phyloP scores from a whole-genome alignment of 2,797 vertebrate genomes.

The Sciurus carolinensis region DNA sequence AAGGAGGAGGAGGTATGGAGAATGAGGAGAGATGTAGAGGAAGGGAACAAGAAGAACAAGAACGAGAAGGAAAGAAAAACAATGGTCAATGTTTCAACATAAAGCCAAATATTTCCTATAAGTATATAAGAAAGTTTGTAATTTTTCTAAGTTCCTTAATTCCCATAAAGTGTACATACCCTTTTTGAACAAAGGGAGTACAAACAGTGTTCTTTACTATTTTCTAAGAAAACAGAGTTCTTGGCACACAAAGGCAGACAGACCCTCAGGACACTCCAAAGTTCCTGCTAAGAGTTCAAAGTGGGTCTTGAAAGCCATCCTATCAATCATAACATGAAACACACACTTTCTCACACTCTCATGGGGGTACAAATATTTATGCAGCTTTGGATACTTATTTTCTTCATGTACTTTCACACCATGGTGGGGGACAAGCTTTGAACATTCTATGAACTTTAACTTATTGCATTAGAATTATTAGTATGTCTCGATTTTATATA shows the following conservation, averaged over 20 bases:
- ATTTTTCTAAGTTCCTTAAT: conserved; percentile 60
- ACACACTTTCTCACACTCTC: conserved; percentile 76
- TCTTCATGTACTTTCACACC: conserved; percentile 69
- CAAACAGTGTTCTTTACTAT: conserved; percentile 70
- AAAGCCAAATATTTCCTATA: conserved; percentile 32
- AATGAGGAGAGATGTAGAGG: not conserved
- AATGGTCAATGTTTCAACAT: conserved; percentile 38
- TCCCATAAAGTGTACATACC: conserved; percentile 67
- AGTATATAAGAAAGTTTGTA: conserved; percentile 45
- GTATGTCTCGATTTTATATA: conserved; percentile 50
- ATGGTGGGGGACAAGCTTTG: conserved; percentile 64
- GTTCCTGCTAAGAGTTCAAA: conserved; percentile 86
- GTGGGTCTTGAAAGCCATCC: conserved; percentile 77
- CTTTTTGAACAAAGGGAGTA: conserved; percentile 72
- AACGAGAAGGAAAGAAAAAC: not conserved
- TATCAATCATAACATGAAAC: conserved; percentile 81
- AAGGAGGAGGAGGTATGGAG: not conserved
- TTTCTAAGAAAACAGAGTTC: conserved; percentile 84
- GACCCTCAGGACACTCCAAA: conserved; percentile 73
- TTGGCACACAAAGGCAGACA: conserved; percentile 61
- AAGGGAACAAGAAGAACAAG: not conserved
- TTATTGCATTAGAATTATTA: conserved; percentile 7
- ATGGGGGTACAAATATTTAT: conserved; percentile 83
- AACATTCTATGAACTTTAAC: conserved; percentile 69
- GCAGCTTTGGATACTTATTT: conserved; percentile 84